Evolutionary conservation across 2,797 vertebrate species (phyloP), one percentile per base, ranked within the genome.

Genomic region (Manis javanica): DNA sequence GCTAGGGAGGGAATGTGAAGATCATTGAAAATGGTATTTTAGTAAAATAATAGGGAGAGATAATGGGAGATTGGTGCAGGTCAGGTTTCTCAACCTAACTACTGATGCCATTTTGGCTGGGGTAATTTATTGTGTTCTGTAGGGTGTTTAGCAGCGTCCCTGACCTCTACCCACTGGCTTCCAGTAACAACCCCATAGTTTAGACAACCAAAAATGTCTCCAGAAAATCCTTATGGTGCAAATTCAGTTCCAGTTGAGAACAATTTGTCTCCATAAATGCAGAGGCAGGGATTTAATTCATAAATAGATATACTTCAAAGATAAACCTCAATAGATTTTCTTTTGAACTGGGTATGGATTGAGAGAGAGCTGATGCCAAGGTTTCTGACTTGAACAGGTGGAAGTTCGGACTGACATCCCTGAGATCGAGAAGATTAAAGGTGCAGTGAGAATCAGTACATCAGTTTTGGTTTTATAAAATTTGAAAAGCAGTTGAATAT

Each of bases 371-470:
- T 55, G 46, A 61, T 92, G 79, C 69, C 92, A 94, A 83, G 8
- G 0, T 90, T 94, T 90, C 37, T 94, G n/a, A 92, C 57, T 64
- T 64, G 72, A 92, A 89, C 69, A 96, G 39, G 59, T 96, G 46
- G 68, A 88, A 10, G 8, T 77, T 88, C 46, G 83, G 92, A 74
- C 57, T 93, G 46, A 15, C 71, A 84, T 81, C 71, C 49, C 64
- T 96, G 64, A 87, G 23, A 89, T 83, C 26, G 90, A 53, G 64
- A 59, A 88, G 11, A 66, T 16, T 86, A 83, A 93, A 87, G 9
- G 5, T 86, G 18, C 13, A 34, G 23, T 81, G 46, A 51, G 42
- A 95, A 66, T 81, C 10, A 68, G 3, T 77, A 16, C 68, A 57
- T 90, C 37, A 34, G 2, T 61, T 87, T 90, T 51, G 24, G 14